Conservation (phyloP, 2,113 vertebrate species). For the Eptesicus fuscus region DNA sequence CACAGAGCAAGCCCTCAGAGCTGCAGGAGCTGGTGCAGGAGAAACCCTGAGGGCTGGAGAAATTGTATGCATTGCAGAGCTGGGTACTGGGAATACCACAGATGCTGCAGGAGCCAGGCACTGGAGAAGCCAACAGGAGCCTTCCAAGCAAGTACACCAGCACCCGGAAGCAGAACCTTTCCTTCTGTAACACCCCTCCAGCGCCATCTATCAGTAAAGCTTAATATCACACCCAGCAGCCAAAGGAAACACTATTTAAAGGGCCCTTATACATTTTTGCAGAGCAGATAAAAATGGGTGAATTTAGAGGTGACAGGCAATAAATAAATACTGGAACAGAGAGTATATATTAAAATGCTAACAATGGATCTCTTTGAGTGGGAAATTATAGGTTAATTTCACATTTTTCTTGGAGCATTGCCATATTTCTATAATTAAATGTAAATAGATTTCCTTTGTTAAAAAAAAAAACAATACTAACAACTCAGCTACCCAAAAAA, state of each 20-base stretch:
- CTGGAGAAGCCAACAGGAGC: background rate
- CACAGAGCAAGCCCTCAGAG: background rate
- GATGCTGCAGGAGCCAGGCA: rapidly evolving
- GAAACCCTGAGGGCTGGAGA: background rate
- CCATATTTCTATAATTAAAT: background rate
- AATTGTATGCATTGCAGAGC: background rate
- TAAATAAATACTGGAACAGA: background rate
- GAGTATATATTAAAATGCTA: background rate
- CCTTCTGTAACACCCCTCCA: background rate
- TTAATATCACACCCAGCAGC: rapidly evolving
- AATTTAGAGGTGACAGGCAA: background rate
- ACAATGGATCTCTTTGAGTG: background rate
- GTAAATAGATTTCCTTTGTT: background rate
- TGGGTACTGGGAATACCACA: background rate
- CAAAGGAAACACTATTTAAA: background rate
- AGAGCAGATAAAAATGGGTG: background rate
- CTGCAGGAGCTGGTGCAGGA: background rate
- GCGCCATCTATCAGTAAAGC: background rate
- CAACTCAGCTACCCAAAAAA: background rate
- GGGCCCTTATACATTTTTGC: background rate
- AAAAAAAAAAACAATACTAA: background rate
- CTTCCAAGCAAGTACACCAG: background rate
- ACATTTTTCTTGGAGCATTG: background rate
- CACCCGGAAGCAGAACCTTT: background rate
- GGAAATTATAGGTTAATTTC: background rate